Percentiles rank a stretch among this genome's conserved stretches.
phyloP scores from a whole-genome alignment of 2,888 invertebrate genomes.

The Orthosia cruda region DNA sequence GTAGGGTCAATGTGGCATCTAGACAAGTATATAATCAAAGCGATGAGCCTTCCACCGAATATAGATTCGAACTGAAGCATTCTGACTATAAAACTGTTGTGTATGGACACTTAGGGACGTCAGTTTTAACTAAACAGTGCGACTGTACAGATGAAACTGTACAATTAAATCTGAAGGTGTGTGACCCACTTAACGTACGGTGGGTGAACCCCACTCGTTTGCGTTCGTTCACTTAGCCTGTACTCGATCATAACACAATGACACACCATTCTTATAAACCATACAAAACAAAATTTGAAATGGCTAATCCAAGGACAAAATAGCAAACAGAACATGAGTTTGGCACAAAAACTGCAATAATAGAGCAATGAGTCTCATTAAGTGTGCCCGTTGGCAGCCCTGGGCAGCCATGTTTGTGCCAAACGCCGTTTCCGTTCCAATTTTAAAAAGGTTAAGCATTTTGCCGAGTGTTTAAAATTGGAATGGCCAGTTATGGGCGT shows the following conservation, averaged over 20 bases:
- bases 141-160: no score
- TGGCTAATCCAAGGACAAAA: constrained; percentile 54
- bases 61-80: no score
- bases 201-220: no score
- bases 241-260: background rate
- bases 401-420: constrained; percentile 73
- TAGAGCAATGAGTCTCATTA: constrained; percentile 71
- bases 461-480: constrained; percentile 49
- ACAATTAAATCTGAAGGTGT: no score
- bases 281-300: constrained; percentile 43
- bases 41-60: no score
- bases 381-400: constrained; percentile 65
- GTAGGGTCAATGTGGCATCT: no score
- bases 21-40: no score
- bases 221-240: no score
- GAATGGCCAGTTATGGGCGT: constrained; percentile 37
- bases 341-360: constrained; percentile 69
- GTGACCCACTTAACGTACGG: no score
- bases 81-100: no score
- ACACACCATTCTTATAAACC: background rate
- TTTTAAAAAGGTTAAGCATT: constrained; percentile 70
- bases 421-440: constrained; percentile 78
- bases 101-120: no score
- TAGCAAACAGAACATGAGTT: constrained; percentile 55
- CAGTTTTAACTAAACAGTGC: no score